Conservation (phyloP, 2,797 vertebrate species). For the Tadarida brasiliensis region DNA sequence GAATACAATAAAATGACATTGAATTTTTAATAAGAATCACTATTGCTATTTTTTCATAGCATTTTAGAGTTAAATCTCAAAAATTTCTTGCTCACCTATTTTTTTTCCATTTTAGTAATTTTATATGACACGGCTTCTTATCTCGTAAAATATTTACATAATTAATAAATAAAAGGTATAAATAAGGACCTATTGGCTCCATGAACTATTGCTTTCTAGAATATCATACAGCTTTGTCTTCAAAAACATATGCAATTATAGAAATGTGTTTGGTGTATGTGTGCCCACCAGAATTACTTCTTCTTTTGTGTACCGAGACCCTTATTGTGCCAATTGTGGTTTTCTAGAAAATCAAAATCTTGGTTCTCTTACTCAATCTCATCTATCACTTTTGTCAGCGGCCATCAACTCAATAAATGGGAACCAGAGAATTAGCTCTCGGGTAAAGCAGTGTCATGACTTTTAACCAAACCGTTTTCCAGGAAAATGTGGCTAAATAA, state of each 20-base stretch:
- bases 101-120: neutral
- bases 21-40: neutral
- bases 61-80: neutral
- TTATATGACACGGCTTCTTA: neutral
- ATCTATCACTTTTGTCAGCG: neutral
- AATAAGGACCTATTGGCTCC: neutral
- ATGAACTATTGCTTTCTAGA: neutral
- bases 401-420: neutral
- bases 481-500: constrained; percentile 27
- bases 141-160: neutral
- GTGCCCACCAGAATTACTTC: neutral
- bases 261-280: neutral
- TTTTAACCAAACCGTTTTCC: neutral
- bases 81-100: neutral
- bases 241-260: neutral
- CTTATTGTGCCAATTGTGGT: neutral
- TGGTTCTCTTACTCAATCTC: neutral
- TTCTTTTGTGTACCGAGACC: neutral
- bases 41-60: neutral
- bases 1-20: neutral
- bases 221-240: neutral
- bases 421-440: neutral
- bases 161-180: neutral
- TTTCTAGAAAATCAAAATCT: neutral
- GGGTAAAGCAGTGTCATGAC: neutral